Evolutionary conservation across 2,888 invertebrate species (phyloP).

Genomic region (Ernsta delagoae): DNA sequence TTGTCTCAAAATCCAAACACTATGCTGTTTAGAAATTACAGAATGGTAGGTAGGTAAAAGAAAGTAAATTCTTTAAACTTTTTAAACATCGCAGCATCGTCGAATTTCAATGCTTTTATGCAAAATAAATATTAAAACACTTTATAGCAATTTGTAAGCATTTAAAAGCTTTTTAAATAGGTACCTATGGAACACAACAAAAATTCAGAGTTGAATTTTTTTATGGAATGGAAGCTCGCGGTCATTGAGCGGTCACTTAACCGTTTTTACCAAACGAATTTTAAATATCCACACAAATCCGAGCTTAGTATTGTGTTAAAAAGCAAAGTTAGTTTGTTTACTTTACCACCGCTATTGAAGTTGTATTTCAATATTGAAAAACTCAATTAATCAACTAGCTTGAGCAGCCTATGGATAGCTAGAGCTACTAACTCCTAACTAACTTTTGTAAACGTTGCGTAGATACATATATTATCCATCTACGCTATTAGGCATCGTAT

Average conservation of each 20-base stretch:
- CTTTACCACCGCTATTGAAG: background rate
- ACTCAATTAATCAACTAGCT: background rate
- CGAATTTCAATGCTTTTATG: background rate
- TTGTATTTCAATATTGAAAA: background rate
- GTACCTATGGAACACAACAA: background rate
- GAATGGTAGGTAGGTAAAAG: no score
- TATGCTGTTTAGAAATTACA: no score
- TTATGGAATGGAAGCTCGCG: background rate
- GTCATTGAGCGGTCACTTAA: background rate
- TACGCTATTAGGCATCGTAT: no score
- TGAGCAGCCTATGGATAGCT: background rate
- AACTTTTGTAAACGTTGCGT: background rate
- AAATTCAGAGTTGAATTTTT: background rate
- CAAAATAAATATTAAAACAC: slow-evolving; percentile 2
- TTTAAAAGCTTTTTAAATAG: slow-evolving; percentile 4
- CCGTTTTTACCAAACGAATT: slow-evolving; percentile 6
- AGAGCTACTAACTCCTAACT: no score
- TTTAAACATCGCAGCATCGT: no score
- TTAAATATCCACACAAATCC: slow-evolving; percentile 2
- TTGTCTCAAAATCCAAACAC: no score
- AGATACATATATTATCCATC: no score
- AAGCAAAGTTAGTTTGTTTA: background rate
- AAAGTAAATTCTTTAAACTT: no score
- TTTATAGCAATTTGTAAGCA: background rate
- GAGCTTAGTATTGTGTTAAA: slow-evolving; percentile 8